Base-by-base conservation (phyloP, 1,140 invertebrate species). In the Zaprionus gabonicus region DNA sequence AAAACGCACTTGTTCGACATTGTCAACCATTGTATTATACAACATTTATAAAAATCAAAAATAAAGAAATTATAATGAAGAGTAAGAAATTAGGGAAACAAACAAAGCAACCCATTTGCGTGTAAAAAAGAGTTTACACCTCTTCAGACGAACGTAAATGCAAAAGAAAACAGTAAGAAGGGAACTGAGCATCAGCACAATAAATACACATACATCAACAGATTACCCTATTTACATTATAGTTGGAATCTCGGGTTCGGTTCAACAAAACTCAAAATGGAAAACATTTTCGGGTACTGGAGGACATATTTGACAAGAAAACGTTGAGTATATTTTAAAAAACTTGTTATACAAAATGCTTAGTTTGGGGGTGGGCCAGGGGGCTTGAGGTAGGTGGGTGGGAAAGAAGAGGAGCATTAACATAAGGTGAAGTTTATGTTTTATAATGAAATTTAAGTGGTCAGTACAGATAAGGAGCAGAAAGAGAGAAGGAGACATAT, bases 301-400 rank as follows among this genome's bases (percentile, higher is more conserved):
- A 31, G 55, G 38, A 73, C 17, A 23, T 34, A 31, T 25, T 78
- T 55, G 73, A 81, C 69, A 83, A 78, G 41, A 65, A 72, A 66
- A 79, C 71, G 64, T 66, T 76, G 71, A 68, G 49, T 34, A 23
- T 80, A 70, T 44, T 25, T 51, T 51, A n/a, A 57, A 75, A 78
- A 78, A 69, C 53, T 74, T 71, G 60, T 20, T 68, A 28, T 74
- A 86, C 76, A 86, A 87, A 87, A 86, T 82, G 80, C 82, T 82
- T 79, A 84, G 58, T 23, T 64, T 64, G 58, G 13, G 59, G 51
- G 38, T 12, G n/a, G 34, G 34, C 31, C 57, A 9, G 46, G 46
- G 58, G 58, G 15, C 25, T 46, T 20, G 20, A 31, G 1, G 31
- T 28, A 9, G 23, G 25, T 44, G 57, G 3, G 57, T 36, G 34